phyloP scores from a whole-genome alignment of 2,888 invertebrate genomes.

The Atherix ibis region DNA sequence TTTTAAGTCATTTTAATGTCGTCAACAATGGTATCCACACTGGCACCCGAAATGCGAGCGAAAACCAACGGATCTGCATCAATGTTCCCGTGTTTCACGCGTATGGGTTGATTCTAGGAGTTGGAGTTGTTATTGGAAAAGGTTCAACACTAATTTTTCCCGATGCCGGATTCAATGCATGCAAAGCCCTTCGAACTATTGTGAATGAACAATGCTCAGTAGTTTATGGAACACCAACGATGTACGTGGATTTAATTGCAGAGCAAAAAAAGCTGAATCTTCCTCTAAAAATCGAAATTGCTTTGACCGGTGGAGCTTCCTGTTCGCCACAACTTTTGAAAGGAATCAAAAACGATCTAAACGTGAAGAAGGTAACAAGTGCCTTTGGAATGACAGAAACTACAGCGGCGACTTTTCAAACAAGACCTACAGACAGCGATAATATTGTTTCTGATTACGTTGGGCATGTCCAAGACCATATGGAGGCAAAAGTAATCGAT shows the following conservation, averaged over 20 bases:
- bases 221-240: slow-evolving; percentile 68
- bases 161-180: slow-evolving; percentile 41
- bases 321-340: slow-evolving; percentile 45
- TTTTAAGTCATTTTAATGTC: slow-evolving; percentile 52
- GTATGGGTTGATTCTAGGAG: slow-evolving; percentile 52
- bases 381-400: slow-evolving; percentile 45
- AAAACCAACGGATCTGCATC: slow-evolving; percentile 35
- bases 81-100: slow-evolving; percentile 74
- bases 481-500: slow-evolving; percentile 45
- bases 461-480: slow-evolving; percentile 39
- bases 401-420: slow-evolving; percentile 38
- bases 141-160: slow-evolving; percentile 49
- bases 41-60: slow-evolving; percentile 36
- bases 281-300: slow-evolving; percentile 36
- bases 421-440: slow-evolving; percentile 32
- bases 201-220: slow-evolving; percentile 53
- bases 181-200: slow-evolving; percentile 44
- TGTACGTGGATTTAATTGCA: slow-evolving; percentile 62
- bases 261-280: slow-evolving; percentile 32
- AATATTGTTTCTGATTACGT: slow-evolving; percentile 35
- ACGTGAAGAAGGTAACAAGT: slow-evolving; percentile 35
- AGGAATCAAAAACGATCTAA: slow-evolving; percentile 35
- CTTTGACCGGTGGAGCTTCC: slow-evolving; percentile 56
- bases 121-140: slow-evolving; percentile 39
- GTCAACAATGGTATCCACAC: slow-evolving; percentile 59